Evolutionary conservation across 2,113 vertebrate species (phyloP).

Genomic region (Delphinapterus leucas): DNA sequence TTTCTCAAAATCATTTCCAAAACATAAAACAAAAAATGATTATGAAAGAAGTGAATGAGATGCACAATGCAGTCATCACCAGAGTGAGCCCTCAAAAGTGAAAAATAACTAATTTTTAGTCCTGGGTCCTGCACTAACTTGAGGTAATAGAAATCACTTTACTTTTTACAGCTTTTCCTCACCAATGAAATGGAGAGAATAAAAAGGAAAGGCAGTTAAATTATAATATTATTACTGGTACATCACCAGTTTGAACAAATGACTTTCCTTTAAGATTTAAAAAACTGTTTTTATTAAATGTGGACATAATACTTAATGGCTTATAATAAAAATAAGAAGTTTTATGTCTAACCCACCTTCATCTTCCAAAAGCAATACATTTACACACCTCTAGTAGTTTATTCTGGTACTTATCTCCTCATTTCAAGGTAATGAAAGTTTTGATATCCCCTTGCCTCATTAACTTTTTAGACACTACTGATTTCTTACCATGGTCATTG

Average conservation of each 20-base stretch:
- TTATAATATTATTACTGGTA: not conserved
- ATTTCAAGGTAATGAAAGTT: not conserved
- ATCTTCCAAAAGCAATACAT: not conserved
- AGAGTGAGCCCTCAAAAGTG: not conserved
- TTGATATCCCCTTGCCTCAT: not conserved
- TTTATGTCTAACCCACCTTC: not conserved
- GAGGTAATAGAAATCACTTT: not conserved
- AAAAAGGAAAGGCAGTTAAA: not conserved
- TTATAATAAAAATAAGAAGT: not conserved
- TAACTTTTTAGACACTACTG: not conserved
- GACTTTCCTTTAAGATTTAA: not conserved
- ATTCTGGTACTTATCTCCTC: not conserved
- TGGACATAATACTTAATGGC: not conserved
- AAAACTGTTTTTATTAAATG: not conserved
- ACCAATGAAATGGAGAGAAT: not conserved
- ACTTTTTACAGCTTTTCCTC: not conserved
- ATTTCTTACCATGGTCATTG: not conserved
- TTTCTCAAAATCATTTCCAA: slow-evolving; percentile 8
- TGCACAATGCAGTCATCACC: not conserved
- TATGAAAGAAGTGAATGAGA: not conserved
- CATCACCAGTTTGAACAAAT: not conserved
- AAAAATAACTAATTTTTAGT: not conserved
- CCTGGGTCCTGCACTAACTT: not conserved
- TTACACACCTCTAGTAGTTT: not conserved
- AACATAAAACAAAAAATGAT: not conserved